A percentile compares a stretch with the other conserved stretches of the same genome.
These are phyloP conservation scores for Sogatella furcifera DNA, from an alignment of 1,140 invertebrate genomes.

Conservation along the genomic window DNA sequence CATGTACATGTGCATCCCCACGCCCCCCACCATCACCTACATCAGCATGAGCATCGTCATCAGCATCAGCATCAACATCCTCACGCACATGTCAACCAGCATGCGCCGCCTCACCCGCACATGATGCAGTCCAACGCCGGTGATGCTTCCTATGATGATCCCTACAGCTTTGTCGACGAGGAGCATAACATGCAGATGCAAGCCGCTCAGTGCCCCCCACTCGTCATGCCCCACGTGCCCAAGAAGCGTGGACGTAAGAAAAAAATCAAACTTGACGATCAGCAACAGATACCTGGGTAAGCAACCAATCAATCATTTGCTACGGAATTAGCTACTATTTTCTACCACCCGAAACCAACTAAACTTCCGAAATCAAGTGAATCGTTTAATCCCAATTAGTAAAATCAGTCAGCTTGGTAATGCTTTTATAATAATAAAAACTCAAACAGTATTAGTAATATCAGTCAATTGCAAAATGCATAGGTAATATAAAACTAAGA, in stretches of 20 bases:
- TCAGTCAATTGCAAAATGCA: too few species aligned
- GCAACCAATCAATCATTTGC: too few species aligned
- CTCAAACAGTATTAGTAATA: too few species aligned
- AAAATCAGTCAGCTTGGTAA: too few species aligned
- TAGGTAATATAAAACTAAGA: too few species aligned
- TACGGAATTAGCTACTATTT: too few species aligned
- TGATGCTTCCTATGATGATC: constrained; percentile 56
- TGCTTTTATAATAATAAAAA: too few species aligned
- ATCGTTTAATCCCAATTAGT: too few species aligned
- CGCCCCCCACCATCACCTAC: constrained; percentile 26
- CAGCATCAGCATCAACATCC: constrained; percentile 29
- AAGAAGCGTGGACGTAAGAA: constrained; percentile 74
- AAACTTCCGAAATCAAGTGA: too few species aligned
- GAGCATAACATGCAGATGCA: constrained; percentile 33
- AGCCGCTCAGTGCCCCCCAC: constrained; percentile 31
- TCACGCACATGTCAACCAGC: constrained; percentile 6
- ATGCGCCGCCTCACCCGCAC: background rate
- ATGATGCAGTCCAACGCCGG: constrained; percentile 30
- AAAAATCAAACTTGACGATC: constrained; percentile 48
- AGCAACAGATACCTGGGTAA: constrained; percentile 10
- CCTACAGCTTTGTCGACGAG: constrained; percentile 73
- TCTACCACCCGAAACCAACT: too few species aligned
- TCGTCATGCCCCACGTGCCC: constrained; percentile 47
- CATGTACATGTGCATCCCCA: constrained; percentile 13
- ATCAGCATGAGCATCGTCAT: constrained; percentile 22